Evolutionary conservation across 2,113 vertebrate genomes (phyloP).

Genomic region (Oreochromis aureus): DNA sequence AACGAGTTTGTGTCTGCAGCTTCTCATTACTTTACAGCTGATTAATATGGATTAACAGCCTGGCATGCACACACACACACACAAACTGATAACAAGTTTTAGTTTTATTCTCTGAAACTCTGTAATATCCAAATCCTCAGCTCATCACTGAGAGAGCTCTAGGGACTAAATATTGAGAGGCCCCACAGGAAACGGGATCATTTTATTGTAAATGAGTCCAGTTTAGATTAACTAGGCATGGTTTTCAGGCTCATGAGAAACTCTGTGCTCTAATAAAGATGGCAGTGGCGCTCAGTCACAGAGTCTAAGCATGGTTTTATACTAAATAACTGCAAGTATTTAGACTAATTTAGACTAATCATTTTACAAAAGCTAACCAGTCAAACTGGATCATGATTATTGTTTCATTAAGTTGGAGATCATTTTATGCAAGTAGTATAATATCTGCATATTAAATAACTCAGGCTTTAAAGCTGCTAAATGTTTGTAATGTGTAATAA

Average conservation of each 20-base stretch:
- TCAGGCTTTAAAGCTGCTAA: neutral
- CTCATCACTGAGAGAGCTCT: neutral
- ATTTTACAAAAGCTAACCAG: neutral
- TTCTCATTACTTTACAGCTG: neutral
- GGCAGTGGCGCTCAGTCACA: fast-evolving
- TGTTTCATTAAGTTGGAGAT: neutral
- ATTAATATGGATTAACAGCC: no score
- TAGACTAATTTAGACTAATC: neutral
- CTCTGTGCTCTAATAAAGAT: neutral
- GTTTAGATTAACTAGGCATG: neutral
- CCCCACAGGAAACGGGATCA: neutral
- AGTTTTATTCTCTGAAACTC: neutral
- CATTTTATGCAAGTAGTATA: neutral
- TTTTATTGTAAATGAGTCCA: neutral
- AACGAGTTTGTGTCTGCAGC: fast-evolving
- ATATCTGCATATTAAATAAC: neutral
- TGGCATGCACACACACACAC: neutral
- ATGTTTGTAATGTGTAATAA: neutral
- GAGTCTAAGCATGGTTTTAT: neutral
- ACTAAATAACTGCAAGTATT: neutral
- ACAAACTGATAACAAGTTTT: neutral
- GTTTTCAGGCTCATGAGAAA: neutral
- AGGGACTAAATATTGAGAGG: neutral
- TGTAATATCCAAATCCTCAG: neutral
- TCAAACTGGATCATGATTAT: fast-evolving